Base-by-base conservation (phyloP, 2,888 invertebrate species). In the Eudemis profundana region DNA sequence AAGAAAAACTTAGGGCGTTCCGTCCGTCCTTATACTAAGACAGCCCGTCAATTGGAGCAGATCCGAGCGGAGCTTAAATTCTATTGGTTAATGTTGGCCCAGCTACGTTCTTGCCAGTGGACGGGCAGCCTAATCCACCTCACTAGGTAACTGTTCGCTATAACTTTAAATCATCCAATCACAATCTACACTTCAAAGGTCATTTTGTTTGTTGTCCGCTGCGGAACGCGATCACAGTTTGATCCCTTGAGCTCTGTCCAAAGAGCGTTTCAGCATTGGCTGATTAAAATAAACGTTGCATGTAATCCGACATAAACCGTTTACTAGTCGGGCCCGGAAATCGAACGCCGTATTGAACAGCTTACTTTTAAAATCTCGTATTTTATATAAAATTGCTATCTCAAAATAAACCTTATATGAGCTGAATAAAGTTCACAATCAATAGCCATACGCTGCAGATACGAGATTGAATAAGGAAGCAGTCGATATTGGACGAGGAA, bases 311-410 rank as follows among this genome's bases (percentile, higher is more conserved):
- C 78, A 81, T 86, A 89, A 90, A 86, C 80, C 80, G 79, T 84
- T 87, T 87, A 85, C 81, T 85, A 36, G 85, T 81, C 82, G 80
- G 73, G 73, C 75, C 82, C 87, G 91, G 91, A 92, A 89, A 91
- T 92, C 87, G 89, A 90, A 84, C 78, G 83, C 90, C 89, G 86
- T 90, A 87, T 90, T 56, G 42, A 29, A 42, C 27, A 38, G 54
- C 5, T 40, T 15, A 7, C 27, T 54, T 54, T 12, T 1, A 54
- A 23, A 27, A 56, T n/a, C 42, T 42, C 29, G 27, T 44, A 56
- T 56, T 29, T 56, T n/a, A 44, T 8, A 29, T n/a, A 12, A 12
- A n/a, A 33, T 4, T 19, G 12, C 36, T 19, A 0, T 1, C 7
- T 19, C 7, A 42, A 54, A 17, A 23, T 12, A 15, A 54, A 42